Evolutionary conservation across 2,888 invertebrate genomes (phyloP), one percentile per base, ranked within the genome.

Genomic region (Scaptodrosophila latifasciaeformis): DNA sequence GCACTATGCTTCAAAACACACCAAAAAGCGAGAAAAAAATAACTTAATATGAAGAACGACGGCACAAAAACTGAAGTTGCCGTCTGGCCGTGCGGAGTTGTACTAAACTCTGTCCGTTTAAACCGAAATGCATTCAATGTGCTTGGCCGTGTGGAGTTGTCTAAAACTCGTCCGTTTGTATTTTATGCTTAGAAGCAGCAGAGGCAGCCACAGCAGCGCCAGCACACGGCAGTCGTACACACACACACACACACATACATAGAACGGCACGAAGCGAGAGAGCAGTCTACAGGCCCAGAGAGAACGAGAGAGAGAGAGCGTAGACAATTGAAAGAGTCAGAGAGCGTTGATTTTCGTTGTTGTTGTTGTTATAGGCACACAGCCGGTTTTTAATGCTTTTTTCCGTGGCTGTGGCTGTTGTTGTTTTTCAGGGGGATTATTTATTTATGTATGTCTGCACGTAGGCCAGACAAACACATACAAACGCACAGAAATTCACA

Each of bases 81-180:
- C n/a, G n/a, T n/a, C 66, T 67, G 68, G 76, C 76, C 69, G 69
- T 68, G 59, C 69, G 71, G 80, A 71, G 80, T 80, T 77, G 49
- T 72, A 69, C 70, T 69, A 69, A 68, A 69, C 68, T 69, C 74
- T 72, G 68, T n/a, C n/a, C n/a, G n/a, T n/a, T n/a, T n/a, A n/a
- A n/a, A n/a, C n/a, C n/a, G n/a, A n/a, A n/a, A n/a, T n/a, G n/a
- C n/a, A n/a, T n/a, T n/a, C n/a, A n/a, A n/a, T n/a, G n/a, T n/a
- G n/a, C n/a, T n/a, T n/a, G n/a, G n/a, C n/a, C n/a, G n/a, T n/a
- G n/a, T n/a, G n/a, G n/a, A n/a, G n/a, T n/a, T n/a, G n/a, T n/a
- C n/a, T n/a, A n/a, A n/a, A n/a, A n/a, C n/a, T n/a, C n/a, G n/a
- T n/a, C n/a, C n/a, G n/a, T n/a, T n/a, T n/a, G n/a, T n/a, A n/a